These are phyloP conservation scores for Bombylius discolor DNA, from an alignment of 2,888 invertebrate species.

Conservation along the genomic window DNA sequence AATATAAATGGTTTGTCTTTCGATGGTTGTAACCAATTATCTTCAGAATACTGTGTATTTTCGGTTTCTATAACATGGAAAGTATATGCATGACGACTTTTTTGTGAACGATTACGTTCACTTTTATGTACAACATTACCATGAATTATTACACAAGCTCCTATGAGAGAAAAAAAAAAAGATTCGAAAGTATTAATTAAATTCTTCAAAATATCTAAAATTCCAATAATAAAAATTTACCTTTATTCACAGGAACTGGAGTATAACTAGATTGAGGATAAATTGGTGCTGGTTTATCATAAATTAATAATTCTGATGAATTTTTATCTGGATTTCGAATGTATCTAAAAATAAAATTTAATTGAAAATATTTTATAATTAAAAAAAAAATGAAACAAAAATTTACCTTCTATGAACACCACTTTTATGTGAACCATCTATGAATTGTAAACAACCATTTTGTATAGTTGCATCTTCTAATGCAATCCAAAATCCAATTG, in stretches of 20 bases:
- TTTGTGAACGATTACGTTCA: conserved; percentile 65
- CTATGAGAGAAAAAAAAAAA: conserved; percentile 37
- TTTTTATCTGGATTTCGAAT: conserved; percentile 54
- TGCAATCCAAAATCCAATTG: conserved; percentile 91
- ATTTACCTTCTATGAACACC: conserved; percentile 55
- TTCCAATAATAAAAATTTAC: conserved; percentile 36
- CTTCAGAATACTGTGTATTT: conserved; percentile 55
- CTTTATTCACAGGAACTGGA: conserved; percentile 71
- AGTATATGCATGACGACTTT: conserved; percentile 87
- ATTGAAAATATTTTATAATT: not conserved
- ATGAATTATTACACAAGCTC: conserved; percentile 77
- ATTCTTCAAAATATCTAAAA: not conserved
- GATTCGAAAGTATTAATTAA: not conserved
- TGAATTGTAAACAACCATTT: conserved; percentile 91
- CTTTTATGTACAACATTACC: conserved; percentile 91
- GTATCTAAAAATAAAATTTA: conserved; percentile 30
- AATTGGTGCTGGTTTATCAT: conserved; percentile 51
- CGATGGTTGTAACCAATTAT: conserved; percentile 80
- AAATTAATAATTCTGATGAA: conserved; percentile 48
- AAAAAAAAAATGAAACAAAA: not conserved
- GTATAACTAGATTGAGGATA: conserved; percentile 64
- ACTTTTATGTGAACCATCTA: conserved; percentile 80
- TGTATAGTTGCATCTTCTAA: conserved; percentile 83
- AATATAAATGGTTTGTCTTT: conserved; percentile 53
- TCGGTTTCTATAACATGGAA: conserved; percentile 83